Conservation (phyloP, 2,113 vertebrate species). For the Grantiella picta region DNA sequence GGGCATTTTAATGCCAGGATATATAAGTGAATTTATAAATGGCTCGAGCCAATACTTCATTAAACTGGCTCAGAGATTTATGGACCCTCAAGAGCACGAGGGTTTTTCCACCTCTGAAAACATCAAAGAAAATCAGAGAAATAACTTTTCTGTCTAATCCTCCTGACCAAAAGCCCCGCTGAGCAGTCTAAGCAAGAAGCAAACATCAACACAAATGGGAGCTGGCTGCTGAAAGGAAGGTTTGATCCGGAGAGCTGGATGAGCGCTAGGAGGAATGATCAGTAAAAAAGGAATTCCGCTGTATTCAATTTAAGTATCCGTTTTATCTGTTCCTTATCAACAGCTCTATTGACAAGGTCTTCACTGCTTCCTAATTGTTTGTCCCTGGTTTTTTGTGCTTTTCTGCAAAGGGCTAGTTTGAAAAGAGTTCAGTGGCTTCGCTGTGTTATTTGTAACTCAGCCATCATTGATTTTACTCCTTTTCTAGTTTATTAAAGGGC, state of each 20-base stretch:
- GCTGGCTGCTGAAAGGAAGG: conserved; percentile 10
- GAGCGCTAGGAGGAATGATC: not conserved
- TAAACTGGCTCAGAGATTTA: conserved; percentile 36
- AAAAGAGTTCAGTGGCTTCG: not conserved
- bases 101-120: conserved; percentile 27
- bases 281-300: conserved; percentile 12
- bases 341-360: conserved; percentile 33
- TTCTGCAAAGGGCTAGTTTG: not conserved
- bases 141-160: conserved; percentile 35
- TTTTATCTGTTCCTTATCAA: conserved; percentile 50
- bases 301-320: not conserved
- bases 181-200: not conserved
- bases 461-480: conserved; percentile 18
- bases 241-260: not conserved
- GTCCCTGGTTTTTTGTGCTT: conserved; percentile 20
- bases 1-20: conserved; percentile 20
- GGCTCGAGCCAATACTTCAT: not conserved
- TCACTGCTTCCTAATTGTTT: conserved; percentile 46
- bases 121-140: conserved; percentile 50
- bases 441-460: conserved; percentile 21
- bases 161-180: not conserved
- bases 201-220: conserved; percentile 27
- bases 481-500: conserved; percentile 18
- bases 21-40: conserved; percentile 47
- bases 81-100: not conserved